Evolutionary conservation across 2,113 vertebrate species (phyloP), one percentile per base, ranked within the genome.

Genomic region (Pteruthius melanotis): DNA sequence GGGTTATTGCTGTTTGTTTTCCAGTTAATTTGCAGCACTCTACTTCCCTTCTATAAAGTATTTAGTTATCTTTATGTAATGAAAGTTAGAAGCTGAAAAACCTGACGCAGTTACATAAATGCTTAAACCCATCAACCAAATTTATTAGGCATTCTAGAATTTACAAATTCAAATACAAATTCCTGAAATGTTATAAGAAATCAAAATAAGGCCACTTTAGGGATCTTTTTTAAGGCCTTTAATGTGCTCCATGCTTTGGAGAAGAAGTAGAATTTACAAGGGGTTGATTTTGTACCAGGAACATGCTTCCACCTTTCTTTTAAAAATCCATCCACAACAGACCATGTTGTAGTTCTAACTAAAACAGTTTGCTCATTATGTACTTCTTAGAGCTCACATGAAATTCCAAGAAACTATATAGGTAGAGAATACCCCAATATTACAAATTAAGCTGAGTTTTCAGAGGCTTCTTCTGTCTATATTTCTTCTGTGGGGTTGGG

Each of bases 51-150:
- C 30, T 52, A 28, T n/a, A 56, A 91, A 71, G 54, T 56, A 47
- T 40, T 90, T 21, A 44, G 31, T 84, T 94, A 47, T 61, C 20
- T 30, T 93, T 50, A 57, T 53, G 3, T 65, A 76, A 90, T 52
- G 57, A 64, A 94, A 76, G 69, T 82, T 71, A 90, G 74, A 89
- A 96, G 33, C 57, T 89, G 52, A 59, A 71, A 94, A 95, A 60
- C 27, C 24, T 53, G 40, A 84, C 91, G 26, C n/a, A 87, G 47
- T 61, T 86, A 75, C 27, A 33, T 69, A 77, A 83, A 88, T 42
- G 16, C n/a, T 86, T 65, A 82, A 95, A 80, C 3, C 20, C 35
- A 66, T 89, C 75, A 61, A 69, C 24, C 16, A 82, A 49, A 17
- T 76, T 85, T 82, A 63, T 33, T 24, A 70, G 35, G 30, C 42